phyloP scores from a whole-genome alignment of 1,140 invertebrate species.

The Gryon sp. region DNA sequence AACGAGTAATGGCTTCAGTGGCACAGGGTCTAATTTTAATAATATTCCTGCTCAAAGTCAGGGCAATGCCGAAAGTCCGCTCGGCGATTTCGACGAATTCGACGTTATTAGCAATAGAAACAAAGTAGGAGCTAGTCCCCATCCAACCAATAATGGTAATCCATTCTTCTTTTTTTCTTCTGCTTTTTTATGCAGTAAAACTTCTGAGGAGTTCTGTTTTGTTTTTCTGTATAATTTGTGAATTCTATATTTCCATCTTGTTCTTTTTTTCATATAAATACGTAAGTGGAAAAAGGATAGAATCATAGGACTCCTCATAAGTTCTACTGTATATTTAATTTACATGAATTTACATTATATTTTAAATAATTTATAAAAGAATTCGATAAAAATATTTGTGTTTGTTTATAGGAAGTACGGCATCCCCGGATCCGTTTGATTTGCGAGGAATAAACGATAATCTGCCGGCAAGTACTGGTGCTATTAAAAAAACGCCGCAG shows the following conservation, averaged over 20 bases:
- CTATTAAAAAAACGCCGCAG: conserved; percentile 91
- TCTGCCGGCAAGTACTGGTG: conserved; percentile 78
- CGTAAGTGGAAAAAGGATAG: too few species aligned
- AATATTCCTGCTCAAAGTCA: conserved; percentile 69
- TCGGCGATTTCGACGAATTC: conserved; percentile 90
- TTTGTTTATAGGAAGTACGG: conserved; percentile 70
- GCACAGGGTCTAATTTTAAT: conserved; percentile 69
- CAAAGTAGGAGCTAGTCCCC: conserved; percentile 76
- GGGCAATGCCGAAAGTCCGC: conserved; percentile 78
- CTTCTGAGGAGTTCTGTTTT: too few species aligned
- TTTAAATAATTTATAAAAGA: background rate
- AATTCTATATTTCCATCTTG: background rate
- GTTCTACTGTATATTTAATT: too few species aligned
- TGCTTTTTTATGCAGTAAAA: too few species aligned
- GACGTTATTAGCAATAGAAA: conserved; percentile 88
- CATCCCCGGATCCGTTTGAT: conserved; percentile 85
- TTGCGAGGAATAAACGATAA: conserved; percentile 82
- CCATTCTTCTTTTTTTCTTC: too few species aligned
- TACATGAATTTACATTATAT: background rate
- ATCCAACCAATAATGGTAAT: conserved; percentile 76
- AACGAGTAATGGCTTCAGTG: conserved; percentile 76
- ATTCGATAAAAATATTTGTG: conserved; percentile 1
- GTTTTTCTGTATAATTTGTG: too few species aligned
- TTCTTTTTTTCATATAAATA: background rate
- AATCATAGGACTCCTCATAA: too few species aligned